These are phyloP conservation scores for Salvelinus sp. DNA, from an alignment of 2,113 vertebrate species.

Conservation along the genomic window DNA sequence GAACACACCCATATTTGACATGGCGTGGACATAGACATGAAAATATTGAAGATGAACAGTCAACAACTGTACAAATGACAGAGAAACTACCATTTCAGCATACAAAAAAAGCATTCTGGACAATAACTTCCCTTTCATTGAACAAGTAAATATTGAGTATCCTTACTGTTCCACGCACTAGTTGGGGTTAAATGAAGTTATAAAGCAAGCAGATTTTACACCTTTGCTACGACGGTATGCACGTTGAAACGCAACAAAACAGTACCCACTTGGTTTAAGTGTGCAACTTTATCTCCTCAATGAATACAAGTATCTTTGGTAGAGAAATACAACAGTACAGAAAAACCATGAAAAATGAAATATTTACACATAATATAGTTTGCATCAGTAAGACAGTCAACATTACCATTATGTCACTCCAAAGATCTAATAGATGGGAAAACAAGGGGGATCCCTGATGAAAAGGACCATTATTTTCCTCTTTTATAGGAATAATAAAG, in stretches of 20 bases:
- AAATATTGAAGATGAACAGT: slow-evolving; percentile 28
- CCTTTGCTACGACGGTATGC: slow-evolving; percentile 25
- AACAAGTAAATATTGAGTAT: slow-evolving; percentile 66
- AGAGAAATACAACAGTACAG: slow-evolving; percentile 43
- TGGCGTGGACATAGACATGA: slow-evolving; percentile 40
- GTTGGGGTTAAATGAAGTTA: not conserved
- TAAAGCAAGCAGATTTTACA: slow-evolving; percentile 21
- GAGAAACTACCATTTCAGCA: slow-evolving; percentile 22
- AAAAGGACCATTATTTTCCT: slow-evolving; percentile 32
- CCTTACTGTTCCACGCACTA: slow-evolving; percentile 28
- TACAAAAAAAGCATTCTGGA: slow-evolving; percentile 49
- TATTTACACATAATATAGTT: slow-evolving; percentile 61
- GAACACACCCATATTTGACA: slow-evolving; percentile 62
- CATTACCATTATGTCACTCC: slow-evolving; percentile 7
- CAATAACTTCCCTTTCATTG: slow-evolving; percentile 46
- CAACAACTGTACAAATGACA: slow-evolving; percentile 42
- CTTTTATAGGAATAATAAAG: slow-evolving; percentile 42
- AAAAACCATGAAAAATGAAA: slow-evolving; percentile 29
- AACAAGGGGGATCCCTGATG: slow-evolving; percentile 1
- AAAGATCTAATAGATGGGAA: slow-evolving; percentile 37
- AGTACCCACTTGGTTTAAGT: slow-evolving; percentile 16
- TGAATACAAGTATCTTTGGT: slow-evolving; percentile 46
- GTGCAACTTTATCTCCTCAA: slow-evolving; percentile 35
- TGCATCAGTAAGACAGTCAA: slow-evolving; percentile 25
- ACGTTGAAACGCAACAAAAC: slow-evolving; percentile 4